phyloP scores from a whole-genome alignment of 2,113 vertebrate species.

The Periophthalmodon schlosseri region DNA sequence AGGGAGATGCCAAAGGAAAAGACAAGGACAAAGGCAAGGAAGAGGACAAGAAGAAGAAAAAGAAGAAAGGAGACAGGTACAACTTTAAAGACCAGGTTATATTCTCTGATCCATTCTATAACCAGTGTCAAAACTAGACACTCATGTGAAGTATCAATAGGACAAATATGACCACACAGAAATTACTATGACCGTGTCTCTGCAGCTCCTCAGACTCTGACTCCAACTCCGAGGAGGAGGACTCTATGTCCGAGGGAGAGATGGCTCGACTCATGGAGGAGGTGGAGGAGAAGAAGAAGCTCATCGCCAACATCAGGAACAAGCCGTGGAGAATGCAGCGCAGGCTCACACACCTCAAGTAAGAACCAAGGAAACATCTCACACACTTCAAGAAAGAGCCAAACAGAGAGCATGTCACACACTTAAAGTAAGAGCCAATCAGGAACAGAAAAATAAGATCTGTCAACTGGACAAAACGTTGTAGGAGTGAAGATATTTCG shows the following conservation, averaged over 20 bases:
- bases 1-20: constrained; percentile 60
- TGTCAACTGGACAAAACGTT: no score
- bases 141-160: no score
- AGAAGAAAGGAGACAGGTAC: constrained; percentile 76
- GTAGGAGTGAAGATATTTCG: no score
- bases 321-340: constrained; percentile 95
- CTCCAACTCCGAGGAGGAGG: constrained; percentile 76
- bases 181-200: neutral
- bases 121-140: no score
- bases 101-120: no score
- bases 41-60: constrained; percentile 74
- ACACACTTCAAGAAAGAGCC: constrained; percentile 81
- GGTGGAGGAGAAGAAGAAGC: constrained; percentile 96
- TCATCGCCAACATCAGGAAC: constrained; percentile 89
- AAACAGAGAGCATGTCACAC: no score
- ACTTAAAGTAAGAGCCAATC: no score
- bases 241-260: constrained; percentile 91
- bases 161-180: no score
- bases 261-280: constrained; percentile 86
- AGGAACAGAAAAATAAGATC: no score
- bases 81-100: neutral
- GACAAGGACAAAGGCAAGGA: constrained; percentile 64
- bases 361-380: constrained; percentile 60
- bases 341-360: constrained; percentile 86
- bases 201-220: constrained; percentile 79